Base-by-base conservation (phyloP, 2,113 vertebrate genomes). In the Microcebus lehilahytsara region DNA sequence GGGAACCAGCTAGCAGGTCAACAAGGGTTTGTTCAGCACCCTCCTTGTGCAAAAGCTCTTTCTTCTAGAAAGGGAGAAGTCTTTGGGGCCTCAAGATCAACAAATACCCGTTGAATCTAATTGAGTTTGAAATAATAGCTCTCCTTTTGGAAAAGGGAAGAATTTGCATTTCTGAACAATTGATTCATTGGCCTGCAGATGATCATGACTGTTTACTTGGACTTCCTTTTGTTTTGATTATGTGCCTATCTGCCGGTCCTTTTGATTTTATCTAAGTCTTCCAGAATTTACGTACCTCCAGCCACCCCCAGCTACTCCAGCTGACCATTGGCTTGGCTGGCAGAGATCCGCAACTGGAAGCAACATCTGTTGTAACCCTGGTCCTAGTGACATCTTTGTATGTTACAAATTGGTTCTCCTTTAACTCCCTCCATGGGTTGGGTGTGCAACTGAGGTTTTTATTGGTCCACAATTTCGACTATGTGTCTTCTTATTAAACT, bases 31-130 rank as follows among this genome's bases (percentile, higher is more conserved):
- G 46, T 37, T 90, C 40, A 94, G 87, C 1, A 4, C 53, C 9
- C 3, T 66, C 42, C 53, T 62, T 40, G 58, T 74, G 74, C 86
- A 85, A 49, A 58, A 60, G 16, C 86, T 84, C 72, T 66, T 94
- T 91, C 79, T 96, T 92, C 95, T 69, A 81, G 89, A 95, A 85
- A 93, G 62, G 37, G 58, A 93, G 94, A 88, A 19, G 71, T 85
- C 93, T 96, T 86, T 58, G 66, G 87, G 42, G 91, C 85, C 90
- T 96, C 85, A 89, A 93, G 94, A 85, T 89, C 92, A 95, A 93
- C 92, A 96, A 97, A 98, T 49, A 71, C 56, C 30, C n/a, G 40
- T 94, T 93, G 96, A 91, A 90, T 97, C 93, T 93, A 96, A 97
- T 89, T 93, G 96, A 92, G 62, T 97, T 95, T 95, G 97, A 93